A percentile compares a stretch with the other conserved stretches of the same genome.
Evolutionary conservation across 2,888 invertebrate species (phyloP).

Genomic region (Notodonta dromedarius): DNA sequence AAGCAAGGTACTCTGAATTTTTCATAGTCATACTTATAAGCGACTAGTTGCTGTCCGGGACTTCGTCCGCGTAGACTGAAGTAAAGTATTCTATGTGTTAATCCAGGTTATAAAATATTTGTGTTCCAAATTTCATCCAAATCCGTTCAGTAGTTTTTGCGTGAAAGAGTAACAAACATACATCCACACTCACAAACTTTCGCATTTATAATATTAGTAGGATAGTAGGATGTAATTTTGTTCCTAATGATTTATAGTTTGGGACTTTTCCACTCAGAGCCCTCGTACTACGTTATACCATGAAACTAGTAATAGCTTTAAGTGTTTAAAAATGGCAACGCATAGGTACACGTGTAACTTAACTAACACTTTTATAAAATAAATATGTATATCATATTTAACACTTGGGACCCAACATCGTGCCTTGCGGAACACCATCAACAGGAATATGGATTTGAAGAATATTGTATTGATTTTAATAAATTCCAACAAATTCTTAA

Average conservation of each 20-base stretch:
- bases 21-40: too few species aligned
- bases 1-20: too few species aligned
- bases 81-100: too few species aligned
- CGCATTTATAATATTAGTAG: too few species aligned
- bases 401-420: conserved; percentile 49
- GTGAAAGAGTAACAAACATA: too few species aligned
- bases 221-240: too few species aligned
- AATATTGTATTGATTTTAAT: conserved; percentile 43
- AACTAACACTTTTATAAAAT: conserved; percentile 45
- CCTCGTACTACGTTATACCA: conserved; percentile 41
- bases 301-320: conserved; percentile 73
- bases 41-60: too few species aligned
- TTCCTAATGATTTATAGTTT: not conserved
- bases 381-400: conserved; percentile 40
- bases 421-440: conserved; percentile 63
- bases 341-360: conserved; percentile 69
- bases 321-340: conserved; percentile 73
- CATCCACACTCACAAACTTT: too few species aligned
- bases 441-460: conserved; percentile 42
- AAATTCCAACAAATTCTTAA: conserved; percentile 40
- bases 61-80: too few species aligned
- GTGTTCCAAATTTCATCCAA: too few species aligned
- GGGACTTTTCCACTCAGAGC: conserved; percentile 61
- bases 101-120: too few species aligned
- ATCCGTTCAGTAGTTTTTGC: too few species aligned